Evolutionary conservation across 53 echinoderm and acorn worm genomes (phyloP).

Genomic region (Temnopleurus reevesii): DNA sequence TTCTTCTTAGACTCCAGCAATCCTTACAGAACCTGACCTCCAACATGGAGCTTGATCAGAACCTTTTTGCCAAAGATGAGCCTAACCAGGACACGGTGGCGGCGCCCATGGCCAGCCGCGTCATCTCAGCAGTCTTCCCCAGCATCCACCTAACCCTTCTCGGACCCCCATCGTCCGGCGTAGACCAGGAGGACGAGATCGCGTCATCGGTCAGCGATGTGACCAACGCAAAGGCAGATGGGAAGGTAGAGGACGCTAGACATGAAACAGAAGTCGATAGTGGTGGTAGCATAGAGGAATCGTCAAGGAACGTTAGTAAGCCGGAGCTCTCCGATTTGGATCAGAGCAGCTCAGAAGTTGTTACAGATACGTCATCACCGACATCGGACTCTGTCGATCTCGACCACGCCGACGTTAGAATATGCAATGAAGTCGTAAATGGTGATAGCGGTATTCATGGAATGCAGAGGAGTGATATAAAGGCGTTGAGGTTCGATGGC

Average conservation of each 20-base stretch:
- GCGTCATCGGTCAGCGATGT: background rate
- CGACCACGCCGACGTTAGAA: background rate
- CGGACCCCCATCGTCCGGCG: conserved; percentile 67
- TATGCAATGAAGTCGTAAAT: conserved; percentile 13
- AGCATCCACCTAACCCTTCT: conserved; percentile 67
- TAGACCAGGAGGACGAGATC: conserved; percentile 39
- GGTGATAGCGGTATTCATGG: background rate
- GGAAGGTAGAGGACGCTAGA: conserved; percentile 14
- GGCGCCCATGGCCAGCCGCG: conserved; percentile 60
- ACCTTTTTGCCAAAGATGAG: conserved; percentile 65
- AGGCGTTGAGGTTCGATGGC: conserved; percentile 7
- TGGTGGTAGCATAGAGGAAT: conserved; percentile 14
- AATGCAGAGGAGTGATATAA: background rate
- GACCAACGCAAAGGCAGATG: conserved; percentile 38
- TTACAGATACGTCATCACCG: conserved; percentile 9
- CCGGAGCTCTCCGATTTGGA: background rate
- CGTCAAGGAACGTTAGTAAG: background rate
- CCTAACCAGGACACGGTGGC: conserved; percentile 26
- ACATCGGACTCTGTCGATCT: background rate
- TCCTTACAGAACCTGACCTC: conserved; percentile 70
- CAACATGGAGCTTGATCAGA: conserved; percentile 81
- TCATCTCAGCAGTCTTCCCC: conserved; percentile 77
- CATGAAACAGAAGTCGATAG: conserved; percentile 17
- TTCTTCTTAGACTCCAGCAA: conserved; percentile 86
- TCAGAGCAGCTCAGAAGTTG: background rate